A percentile compares a stretch with the other conserved stretches of the same genome.
Evolutionary conservation across 2,888 invertebrate genomes (phyloP).

Genomic region (Tyria jacobaeae): DNA sequence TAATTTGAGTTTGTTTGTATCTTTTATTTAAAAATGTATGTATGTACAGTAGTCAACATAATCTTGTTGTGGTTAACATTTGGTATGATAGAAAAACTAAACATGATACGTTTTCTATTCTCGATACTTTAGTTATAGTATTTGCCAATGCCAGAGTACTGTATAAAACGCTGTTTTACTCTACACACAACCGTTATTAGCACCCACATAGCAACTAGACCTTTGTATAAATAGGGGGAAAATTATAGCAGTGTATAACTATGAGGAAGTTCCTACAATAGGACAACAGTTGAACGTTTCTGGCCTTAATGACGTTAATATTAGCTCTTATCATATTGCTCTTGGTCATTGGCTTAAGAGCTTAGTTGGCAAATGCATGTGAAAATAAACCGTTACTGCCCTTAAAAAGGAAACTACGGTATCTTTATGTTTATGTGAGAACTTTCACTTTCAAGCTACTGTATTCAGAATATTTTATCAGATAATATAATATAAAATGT

Average conservation of each 20-base stretch:
- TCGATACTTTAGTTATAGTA: not conserved
- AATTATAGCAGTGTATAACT: not conserved
- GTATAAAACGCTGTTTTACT: not conserved
- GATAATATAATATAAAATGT: too few relatives aligned
- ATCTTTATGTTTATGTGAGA: too few relatives aligned
- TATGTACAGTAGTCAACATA: slow-evolving; percentile 12
- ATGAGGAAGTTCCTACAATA: not conserved
- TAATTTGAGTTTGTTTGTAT: not conserved
- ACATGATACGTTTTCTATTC: slow-evolving; percentile 12
- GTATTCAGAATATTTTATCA: too few relatives aligned
- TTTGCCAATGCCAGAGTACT: not conserved
- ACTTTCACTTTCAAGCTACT: too few relatives aligned
- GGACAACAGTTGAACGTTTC: not conserved
- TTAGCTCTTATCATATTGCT: not conserved
- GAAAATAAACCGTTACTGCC: too few relatives aligned
- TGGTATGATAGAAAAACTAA: slow-evolving; percentile 6
- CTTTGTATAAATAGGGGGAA: not conserved
- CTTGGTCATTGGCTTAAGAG: not conserved
- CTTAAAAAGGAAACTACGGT: too few relatives aligned
- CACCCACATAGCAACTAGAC: not conserved
- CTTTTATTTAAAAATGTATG: not conserved
- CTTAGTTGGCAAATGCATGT: too few relatives aligned
- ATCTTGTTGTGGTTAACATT: slow-evolving; percentile 25
- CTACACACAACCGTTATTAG: not conserved
- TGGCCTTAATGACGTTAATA: not conserved